These are phyloP conservation scores for Malthinus flaveolus DNA, from an alignment of 2,888 invertebrate species.

Conservation along the genomic window DNA sequence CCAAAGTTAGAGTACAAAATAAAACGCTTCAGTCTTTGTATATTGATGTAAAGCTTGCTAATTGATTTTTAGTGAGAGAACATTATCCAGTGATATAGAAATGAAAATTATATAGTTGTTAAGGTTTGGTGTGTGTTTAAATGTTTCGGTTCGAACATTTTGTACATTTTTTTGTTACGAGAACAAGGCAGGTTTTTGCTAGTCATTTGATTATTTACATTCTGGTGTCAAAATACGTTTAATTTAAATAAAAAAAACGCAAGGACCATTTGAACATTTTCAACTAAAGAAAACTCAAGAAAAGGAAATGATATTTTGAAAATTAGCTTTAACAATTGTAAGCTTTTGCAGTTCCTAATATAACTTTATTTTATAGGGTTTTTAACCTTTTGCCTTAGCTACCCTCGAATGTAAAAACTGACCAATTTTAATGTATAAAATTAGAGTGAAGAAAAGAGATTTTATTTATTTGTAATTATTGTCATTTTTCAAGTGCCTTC, in stretches of 20 bases:
- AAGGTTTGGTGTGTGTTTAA: background rate
- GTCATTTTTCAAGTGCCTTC: constrained; percentile 29
- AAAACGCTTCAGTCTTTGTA: constrained; percentile 24
- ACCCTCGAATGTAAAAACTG: constrained; percentile 23
- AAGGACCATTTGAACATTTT: too few species aligned
- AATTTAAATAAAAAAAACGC: constrained; percentile 6
- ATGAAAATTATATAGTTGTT: background rate
- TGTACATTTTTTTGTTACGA: background rate
- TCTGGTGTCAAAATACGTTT: constrained; percentile 17
- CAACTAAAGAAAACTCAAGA: background rate
- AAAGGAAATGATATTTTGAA: constrained; percentile 36
- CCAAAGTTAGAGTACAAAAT: constrained; percentile 29
- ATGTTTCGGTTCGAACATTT: background rate
- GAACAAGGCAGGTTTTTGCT: constrained; percentile 4
- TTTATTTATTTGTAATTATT: constrained; percentile 22
- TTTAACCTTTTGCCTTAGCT: constrained; percentile 25
- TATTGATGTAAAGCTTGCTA: constrained; percentile 20
- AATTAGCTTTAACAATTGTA: constrained; percentile 39
- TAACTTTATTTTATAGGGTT: constrained; percentile 22
- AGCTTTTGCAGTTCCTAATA: constrained; percentile 34
- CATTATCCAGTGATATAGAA: constrained; percentile 22
- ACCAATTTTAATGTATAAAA: constrained; percentile 26
- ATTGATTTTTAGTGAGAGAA: constrained; percentile 15
- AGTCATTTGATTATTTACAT: constrained; percentile 6
- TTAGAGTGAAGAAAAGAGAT: constrained; percentile 8